These are phyloP conservation scores for Drosophila arawakana DNA, from an alignment of 1,140 invertebrate species.

Conservation along the genomic window DNA sequence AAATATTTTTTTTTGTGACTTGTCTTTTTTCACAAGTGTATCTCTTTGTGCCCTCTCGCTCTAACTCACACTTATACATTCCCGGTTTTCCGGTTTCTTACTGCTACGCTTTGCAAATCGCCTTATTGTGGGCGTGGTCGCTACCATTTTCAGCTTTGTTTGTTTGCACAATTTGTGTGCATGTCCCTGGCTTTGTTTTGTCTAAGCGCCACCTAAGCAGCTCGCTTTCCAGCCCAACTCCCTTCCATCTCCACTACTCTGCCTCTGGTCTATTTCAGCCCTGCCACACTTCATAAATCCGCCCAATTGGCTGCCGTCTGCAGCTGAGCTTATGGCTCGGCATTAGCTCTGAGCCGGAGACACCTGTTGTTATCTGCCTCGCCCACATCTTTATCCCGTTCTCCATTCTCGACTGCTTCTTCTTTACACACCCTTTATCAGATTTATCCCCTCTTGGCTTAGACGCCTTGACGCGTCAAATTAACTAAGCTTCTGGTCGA, in stretches of 20 bases:
- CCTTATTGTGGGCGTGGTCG: constrained; percentile 7
- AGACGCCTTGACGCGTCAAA: constrained; percentile 33
- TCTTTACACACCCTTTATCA: constrained; percentile 2
- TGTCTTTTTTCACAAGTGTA: neutral
- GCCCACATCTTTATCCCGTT: neutral
- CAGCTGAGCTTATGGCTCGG: constrained; percentile 42
- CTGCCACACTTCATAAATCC: constrained; percentile 30
- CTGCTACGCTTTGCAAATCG: neutral
- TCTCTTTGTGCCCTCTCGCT: neutral
- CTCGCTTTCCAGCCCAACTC: neutral
- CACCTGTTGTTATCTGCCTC: constrained; percentile 45
- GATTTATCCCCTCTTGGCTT: constrained; percentile 6
- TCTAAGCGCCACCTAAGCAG: constrained; percentile 36
- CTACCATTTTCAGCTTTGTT: constrained; percentile 11
- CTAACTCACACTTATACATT: neutral
- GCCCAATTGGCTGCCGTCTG: constrained; percentile 47
- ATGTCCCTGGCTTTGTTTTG: constrained; percentile 35
- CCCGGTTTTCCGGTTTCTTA: too few relatives aligned
- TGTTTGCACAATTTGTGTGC: constrained; percentile 46
- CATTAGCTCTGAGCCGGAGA: constrained; percentile 42
- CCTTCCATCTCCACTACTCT: neutral
- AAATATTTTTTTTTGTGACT: too few relatives aligned
- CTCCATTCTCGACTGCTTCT: neutral
- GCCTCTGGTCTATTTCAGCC: neutral
- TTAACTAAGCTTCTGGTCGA: constrained; percentile 38